Percentiles rank a stretch among this genome's conserved stretches.
phyloP scores from a whole-genome alignment of 2,113 vertebrate genomes.

The Cathartes aura region DNA sequence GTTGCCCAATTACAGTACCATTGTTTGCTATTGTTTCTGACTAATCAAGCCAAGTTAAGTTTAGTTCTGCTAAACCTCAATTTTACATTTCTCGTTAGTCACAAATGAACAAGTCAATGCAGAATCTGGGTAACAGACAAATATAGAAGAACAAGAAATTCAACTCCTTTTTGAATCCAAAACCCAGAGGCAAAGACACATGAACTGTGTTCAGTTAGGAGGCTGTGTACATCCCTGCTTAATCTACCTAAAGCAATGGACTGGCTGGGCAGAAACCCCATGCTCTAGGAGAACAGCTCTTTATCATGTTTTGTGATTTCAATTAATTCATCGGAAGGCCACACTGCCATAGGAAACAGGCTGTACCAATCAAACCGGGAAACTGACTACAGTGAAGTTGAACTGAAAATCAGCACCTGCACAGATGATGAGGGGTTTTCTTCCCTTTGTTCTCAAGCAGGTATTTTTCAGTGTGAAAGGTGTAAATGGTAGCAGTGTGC shows the following conservation, averaged over 20 bases:
- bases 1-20: neutral
- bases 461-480: neutral
- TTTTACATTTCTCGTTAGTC: neutral
- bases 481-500: neutral
- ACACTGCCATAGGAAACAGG: constrained; percentile 7
- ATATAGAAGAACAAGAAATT: neutral
- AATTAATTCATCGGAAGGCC: neutral
- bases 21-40: neutral
- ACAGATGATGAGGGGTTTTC: neutral
- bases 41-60: neutral
- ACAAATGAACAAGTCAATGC: neutral
- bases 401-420: constrained; percentile 46
- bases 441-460: neutral
- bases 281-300: neutral
- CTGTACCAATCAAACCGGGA: constrained; percentile 8
- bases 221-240: neutral
- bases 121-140: neutral
- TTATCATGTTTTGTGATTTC: neutral
- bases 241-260: neutral
- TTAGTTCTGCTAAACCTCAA: neutral
- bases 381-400: constrained; percentile 31
- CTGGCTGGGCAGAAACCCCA: neutral
- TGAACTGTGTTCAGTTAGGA: neutral
- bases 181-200: neutral
- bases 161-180: neutral